A percentile compares a stretch with the other conserved stretches of the same genome.
Evolutionary conservation across 2,797 vertebrate species (phyloP).

Genomic region (Muraenolepis orangiensis): DNA sequence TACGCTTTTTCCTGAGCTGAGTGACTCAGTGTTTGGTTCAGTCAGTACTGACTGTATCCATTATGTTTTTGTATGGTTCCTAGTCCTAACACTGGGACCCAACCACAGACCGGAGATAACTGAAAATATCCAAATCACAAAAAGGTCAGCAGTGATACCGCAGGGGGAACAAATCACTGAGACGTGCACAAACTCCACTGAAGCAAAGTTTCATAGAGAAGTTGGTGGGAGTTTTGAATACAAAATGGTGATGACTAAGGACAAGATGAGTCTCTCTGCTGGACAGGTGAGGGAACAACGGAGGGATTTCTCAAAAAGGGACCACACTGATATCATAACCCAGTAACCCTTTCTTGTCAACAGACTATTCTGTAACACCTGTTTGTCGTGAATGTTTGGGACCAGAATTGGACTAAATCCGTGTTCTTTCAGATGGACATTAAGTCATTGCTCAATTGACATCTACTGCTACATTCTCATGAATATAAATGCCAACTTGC

Average conservation of each 20-base stretch:
- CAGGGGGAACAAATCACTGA: neutral
- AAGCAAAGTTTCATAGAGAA: neutral
- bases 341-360: neutral
- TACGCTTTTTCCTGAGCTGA: no score
- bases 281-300: neutral
- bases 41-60: neutral
- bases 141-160: neutral
- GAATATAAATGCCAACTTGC: neutral
- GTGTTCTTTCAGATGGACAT: no score
- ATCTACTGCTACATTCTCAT: neutral
- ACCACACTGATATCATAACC: no score
- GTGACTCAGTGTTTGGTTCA: neutral
- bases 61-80: neutral
- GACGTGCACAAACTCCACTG: neutral
- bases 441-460: no score
- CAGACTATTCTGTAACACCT: neutral
- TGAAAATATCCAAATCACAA: no score
- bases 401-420: neutral
- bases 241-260: neutral
- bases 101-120: neutral
- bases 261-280: neutral
- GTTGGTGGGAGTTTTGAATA: neutral
- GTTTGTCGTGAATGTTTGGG: no score
- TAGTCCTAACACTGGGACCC: no score
- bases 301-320: neutral